These are phyloP conservation scores for Autographa pulchrina DNA, from an alignment of 2,888 invertebrate species.

Conservation along the genomic window DNA sequence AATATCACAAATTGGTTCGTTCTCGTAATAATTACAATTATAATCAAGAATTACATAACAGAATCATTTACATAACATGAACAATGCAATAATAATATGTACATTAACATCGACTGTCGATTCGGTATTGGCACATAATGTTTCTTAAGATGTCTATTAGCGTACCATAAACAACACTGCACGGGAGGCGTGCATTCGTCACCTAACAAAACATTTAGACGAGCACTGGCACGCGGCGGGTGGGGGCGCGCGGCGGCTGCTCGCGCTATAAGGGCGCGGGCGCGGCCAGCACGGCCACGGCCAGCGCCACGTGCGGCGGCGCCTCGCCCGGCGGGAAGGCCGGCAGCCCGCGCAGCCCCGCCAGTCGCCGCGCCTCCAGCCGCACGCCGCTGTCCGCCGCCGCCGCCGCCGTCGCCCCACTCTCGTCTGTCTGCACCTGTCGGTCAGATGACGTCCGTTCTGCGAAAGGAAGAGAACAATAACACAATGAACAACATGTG, in stretches of 20 bases:
- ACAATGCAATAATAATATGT: slow-evolving; percentile 12
- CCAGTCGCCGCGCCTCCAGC: slow-evolving; percentile 67
- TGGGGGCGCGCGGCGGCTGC: slow-evolving; percentile 21
- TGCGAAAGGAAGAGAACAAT: slow-evolving; percentile 38
- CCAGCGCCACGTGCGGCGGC: slow-evolving; percentile 60
- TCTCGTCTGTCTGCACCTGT: slow-evolving; percentile 81
- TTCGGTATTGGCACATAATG: slow-evolving; percentile 10
- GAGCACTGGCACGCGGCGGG: slow-evolving; percentile 64
- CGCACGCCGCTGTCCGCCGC: slow-evolving; percentile 52
- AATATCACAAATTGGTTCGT: slow-evolving; percentile 70
- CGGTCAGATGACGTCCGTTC: slow-evolving; percentile 76
- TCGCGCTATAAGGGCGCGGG: slow-evolving; percentile 66
- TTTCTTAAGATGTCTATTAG: slow-evolving; percentile 12
- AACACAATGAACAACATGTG: not conserved
- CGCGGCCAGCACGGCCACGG: slow-evolving; percentile 63
- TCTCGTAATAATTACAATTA: slow-evolving; percentile 12
- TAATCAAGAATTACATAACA: not conserved
- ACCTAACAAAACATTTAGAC: slow-evolving; percentile 52
- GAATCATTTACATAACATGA: not conserved
- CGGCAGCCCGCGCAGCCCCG: slow-evolving; percentile 57
- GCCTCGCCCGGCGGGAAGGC: slow-evolving; percentile 40
- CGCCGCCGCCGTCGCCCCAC: slow-evolving; percentile 46
- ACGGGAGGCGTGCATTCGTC: not conserved
- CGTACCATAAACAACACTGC: slow-evolving; percentile 8
- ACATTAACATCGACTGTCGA: slow-evolving; percentile 7